Base-by-base conservation (phyloP, 2,113 vertebrate genomes). In the Gnathonemus echidnorhynchus region DNA sequence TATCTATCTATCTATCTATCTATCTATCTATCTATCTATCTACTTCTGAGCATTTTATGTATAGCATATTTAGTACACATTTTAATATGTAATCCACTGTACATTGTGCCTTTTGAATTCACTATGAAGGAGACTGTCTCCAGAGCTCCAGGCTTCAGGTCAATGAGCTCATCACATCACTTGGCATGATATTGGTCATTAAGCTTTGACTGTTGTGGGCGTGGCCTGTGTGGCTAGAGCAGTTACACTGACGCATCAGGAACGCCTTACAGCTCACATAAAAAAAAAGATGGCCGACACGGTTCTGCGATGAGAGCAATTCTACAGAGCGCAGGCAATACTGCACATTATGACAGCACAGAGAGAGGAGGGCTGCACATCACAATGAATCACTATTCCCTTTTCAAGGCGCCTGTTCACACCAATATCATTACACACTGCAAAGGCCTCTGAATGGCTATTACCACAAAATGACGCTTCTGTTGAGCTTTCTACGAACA, bases 401-500 rank as follows among this genome's bases (percentile, higher is more conserved):
- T 48, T 85, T 85, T 85, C 80, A 84, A 48, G 45, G 80, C 45
- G 45, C 39, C 39, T 84, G 45, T 84, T 84, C 83, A 85, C 83
- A 48, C 21, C 83, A 85, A 85, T 85, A 85, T 80, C 74, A 80
- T 85, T 85, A 46, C 19, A 46, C 42, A 48, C 42, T 46, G 83
- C 21, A 9, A n/a, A 85, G 83, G 45, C 8, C 83, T 85, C 19
- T n/a, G 83, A 46, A 85, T 85, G 45, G 5, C 45, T 9, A 85
- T 85, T 85, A 48, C 45, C 21, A 48, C 83, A 46, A 24, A 46
- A 42, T 85, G 83, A 85, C 19, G 83, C 42, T n/a, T 45, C 83
- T 85, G 24, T 46, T 10, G 3, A n/a, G 45, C 83, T n/a, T 21
- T 85, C 42, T 48, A 48, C 45, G 19, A 85, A 85, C 83, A 85